Evolutionary conservation across 2,797 vertebrate genomes (phyloP), one percentile per base, ranked within the genome.

Genomic region (Ceyx erithaca): DNA sequence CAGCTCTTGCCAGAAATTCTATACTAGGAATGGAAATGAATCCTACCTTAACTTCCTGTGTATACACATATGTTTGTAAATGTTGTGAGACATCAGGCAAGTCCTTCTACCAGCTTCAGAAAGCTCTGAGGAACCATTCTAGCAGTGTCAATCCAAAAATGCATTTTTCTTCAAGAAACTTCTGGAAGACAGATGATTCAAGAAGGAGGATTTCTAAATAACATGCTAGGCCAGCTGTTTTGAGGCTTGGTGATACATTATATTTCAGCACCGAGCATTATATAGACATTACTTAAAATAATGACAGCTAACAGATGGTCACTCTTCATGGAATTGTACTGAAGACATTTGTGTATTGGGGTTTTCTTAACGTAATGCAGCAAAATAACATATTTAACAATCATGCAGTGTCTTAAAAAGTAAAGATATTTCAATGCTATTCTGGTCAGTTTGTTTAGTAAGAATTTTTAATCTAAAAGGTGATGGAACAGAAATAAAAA

Each of bases 281-380:
- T 62, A 69, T 41, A 89, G 89, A 76, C 55, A 76, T 87, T 73
- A 87, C 93, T 91, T 95, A 95, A 92, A 95, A 92, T 85, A 84
- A 79, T 87, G 77, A 84, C 85, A 89, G 72, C 76, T 89, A 93
- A 83, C 92, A 95, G 89, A 93, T 94, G 89, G 87, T 75, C 80
- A 87, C 15, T 79, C 23, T 95, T 93, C 37, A 70, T 61, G 91
- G 77, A 72, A 94, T 94, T 85, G 76, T n/a, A 48, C 26, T 70
- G 45, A 84, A 91, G 82, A 69, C 9, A 76, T 70, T 86, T 76
- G 31, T 76, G 51, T 12, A 4, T 40, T 80, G 70, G 75, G 77
- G 59, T 72, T 33, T 14, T 78, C 85, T 75, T 6, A 87, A 51
- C 66, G 11, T 59, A 70, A 63, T 64, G 12, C 25, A 80, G 59